phyloP scores from a whole-genome alignment of 2,888 invertebrate genomes.

The Tetragonisca angustula region DNA sequence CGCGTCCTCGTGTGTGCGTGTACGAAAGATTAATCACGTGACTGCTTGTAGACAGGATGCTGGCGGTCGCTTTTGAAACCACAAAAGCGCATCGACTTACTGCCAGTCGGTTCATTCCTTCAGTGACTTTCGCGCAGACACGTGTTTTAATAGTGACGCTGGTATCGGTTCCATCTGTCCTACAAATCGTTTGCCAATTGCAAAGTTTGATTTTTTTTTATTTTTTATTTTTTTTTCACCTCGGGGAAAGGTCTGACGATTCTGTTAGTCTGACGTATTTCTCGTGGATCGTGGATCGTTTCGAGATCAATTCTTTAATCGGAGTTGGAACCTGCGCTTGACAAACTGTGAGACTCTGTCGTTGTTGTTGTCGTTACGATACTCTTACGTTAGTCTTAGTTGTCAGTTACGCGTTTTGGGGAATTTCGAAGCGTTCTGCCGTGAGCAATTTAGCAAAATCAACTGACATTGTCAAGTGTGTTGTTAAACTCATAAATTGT shows the following conservation, averaged over 20 bases:
- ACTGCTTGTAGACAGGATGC: slow-evolving; percentile 54
- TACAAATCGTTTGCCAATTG: background rate
- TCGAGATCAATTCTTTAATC: background rate
- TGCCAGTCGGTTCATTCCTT: slow-evolving; percentile 53
- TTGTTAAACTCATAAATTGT: background rate
- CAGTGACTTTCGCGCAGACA: slow-evolving; percentile 33
- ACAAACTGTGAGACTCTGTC: background rate
- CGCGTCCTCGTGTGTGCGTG: background rate
- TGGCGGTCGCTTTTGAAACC: slow-evolving; percentile 62
- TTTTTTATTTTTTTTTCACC: too few species aligned
- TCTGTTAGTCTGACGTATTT: background rate
- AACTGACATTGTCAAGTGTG: background rate
- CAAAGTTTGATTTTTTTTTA: background rate
- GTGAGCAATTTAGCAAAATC: background rate
- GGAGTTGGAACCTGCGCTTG: background rate
- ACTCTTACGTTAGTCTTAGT: background rate
- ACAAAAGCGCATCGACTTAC: slow-evolving; percentile 61
- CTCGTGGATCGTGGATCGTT: background rate
- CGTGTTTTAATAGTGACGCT: slow-evolving; percentile 24
- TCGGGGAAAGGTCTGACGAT: background rate
- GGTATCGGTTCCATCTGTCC: background rate
- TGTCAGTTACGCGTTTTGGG: background rate
- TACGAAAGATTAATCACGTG: slow-evolving; percentile 59
- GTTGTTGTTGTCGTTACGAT: background rate
- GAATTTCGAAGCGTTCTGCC: background rate